Percentiles rank a stretch among this genome's conserved stretches.
These are phyloP conservation scores for Drosophila insularis DNA, from an alignment of 1,140 invertebrate species.

Conservation along the genomic window DNA sequence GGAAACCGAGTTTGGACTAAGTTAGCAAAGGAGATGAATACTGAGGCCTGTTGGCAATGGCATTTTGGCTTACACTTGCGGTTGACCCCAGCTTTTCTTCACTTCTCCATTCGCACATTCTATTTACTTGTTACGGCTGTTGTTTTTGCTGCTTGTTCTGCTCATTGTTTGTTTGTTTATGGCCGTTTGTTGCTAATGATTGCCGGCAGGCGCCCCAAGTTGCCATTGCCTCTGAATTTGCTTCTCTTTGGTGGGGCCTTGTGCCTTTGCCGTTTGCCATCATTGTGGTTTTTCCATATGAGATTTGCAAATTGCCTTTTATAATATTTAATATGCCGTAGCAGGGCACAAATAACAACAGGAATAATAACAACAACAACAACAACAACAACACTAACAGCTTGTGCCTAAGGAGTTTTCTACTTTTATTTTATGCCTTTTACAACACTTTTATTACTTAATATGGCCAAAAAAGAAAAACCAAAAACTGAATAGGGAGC, in stretches of 20 bases:
- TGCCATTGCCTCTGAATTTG: conserved; percentile 14
- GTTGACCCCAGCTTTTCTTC: conserved; percentile 34
- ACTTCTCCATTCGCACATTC: conserved; percentile 3
- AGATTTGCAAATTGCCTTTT: conserved; percentile 74
- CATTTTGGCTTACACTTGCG: conserved; percentile 47
- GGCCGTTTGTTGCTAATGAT: conserved; percentile 68
- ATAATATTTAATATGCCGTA: conserved; percentile 69
- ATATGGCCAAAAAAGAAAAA: conserved; percentile 40
- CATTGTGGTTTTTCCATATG: conserved; percentile 67
- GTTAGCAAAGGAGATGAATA: not conserved
- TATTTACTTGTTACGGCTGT: conserved; percentile 50
- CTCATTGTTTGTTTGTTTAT: conserved; percentile 40
- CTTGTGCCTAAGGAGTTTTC: conserved; percentile 24
- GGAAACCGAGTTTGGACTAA: not conserved
- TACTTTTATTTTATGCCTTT: conserved; percentile 67
- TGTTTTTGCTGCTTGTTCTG: conserved; percentile 31
- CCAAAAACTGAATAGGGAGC: not conserved
- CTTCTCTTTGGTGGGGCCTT: conserved; percentile 27
- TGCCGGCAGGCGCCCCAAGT: conserved; percentile 42
- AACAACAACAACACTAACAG: not conserved
- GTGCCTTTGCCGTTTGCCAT: conserved; percentile 31
- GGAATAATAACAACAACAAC: not conserved
- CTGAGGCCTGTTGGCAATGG: conserved; percentile 26
- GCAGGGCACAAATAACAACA: conserved; percentile 3
- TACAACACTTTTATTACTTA: conserved; percentile 72